Conservation (phyloP, 1,140 invertebrate species). For the Dendrolimus punctatus region DNA sequence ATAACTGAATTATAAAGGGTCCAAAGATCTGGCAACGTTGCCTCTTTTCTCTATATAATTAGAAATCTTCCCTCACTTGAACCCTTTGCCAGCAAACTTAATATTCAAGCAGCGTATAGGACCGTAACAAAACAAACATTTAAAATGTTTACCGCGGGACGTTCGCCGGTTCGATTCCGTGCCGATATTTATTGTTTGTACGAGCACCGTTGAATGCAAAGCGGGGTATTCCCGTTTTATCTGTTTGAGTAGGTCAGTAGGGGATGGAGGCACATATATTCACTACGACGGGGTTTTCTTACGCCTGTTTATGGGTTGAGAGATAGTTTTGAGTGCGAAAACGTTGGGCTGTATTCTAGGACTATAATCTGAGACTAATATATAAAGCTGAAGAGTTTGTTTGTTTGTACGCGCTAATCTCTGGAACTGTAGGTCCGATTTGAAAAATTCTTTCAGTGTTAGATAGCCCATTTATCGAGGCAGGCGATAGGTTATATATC, state of each 20-base stretch:
- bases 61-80: background rate
- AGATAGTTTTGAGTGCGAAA: too few species aligned
- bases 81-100: background rate
- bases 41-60: background rate
- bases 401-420: too few species aligned
- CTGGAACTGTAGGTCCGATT: too few species aligned
- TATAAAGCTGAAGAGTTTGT: background rate
- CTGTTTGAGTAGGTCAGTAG: conserved; percentile 1
- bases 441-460: too few species aligned
- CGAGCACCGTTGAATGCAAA: conserved; percentile 6
- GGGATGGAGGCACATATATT: background rate
- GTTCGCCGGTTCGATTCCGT: conserved; percentile 12
- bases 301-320: too few species aligned
- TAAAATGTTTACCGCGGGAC: conserved; percentile 7
- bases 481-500: too few species aligned
- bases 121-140: conserved; percentile 10
- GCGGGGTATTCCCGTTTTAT: background rate
- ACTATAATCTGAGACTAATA: background rate
- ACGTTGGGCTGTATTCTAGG: background rate
- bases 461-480: too few species aligned
- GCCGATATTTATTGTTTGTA: conserved; percentile 13
- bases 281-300: background rate
- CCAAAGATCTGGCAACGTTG: too few species aligned
- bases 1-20: background rate
- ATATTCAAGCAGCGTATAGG: conserved; percentile 9